A percentile compares a stretch with the other conserved stretches of the same genome.
Conservation (phyloP, 37 sponge, comb jelly and placozoan species). For the Cliona cf. orientalis region DNA sequence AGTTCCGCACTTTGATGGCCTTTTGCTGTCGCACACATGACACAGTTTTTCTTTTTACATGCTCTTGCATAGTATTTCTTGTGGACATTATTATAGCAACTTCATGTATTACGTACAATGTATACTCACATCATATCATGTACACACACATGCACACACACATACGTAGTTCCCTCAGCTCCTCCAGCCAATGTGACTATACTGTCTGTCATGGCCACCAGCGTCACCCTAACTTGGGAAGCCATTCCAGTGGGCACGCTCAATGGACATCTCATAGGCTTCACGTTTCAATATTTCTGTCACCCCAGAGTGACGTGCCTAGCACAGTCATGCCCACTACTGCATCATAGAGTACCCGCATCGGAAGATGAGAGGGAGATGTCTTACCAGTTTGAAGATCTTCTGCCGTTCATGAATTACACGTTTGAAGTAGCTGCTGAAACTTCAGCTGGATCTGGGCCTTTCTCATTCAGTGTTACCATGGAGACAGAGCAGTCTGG, state of each 20-base stretch:
- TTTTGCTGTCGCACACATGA: too few relatives aligned
- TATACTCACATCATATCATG: background rate
- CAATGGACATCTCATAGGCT: slow-evolving; percentile 30
- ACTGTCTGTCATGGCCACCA: background rate
- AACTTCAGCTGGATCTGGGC: slow-evolving; percentile 26
- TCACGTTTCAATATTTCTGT: background rate
- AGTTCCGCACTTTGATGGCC: too few relatives aligned
- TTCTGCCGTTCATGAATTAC: slow-evolving; percentile 23
- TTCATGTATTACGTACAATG: background rate
- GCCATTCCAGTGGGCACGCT: background rate
- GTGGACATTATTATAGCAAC: too few relatives aligned
- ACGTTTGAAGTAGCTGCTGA: slow-evolving; percentile 26
- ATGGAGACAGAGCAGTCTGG: slow-evolving; percentile 13
- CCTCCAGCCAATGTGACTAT: slow-evolving; percentile 1
- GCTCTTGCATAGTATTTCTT: too few relatives aligned
- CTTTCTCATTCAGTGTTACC: background rate
- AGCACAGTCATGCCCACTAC: background rate
- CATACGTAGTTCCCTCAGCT: slow-evolving; percentile 9
- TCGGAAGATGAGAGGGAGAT: background rate
- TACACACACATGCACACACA: slow-evolving; percentile 43
- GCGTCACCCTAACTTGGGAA: slow-evolving; percentile 9
- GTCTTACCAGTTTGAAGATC: background rate
- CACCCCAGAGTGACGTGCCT: background rate
- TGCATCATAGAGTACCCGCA: background rate
- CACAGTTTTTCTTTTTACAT: too few relatives aligned